Evolutionary conservation across 1,140 invertebrate species (phyloP), one percentile per base, ranked within the genome.

Genomic region (Maconellicoccus hirsutus): DNA sequence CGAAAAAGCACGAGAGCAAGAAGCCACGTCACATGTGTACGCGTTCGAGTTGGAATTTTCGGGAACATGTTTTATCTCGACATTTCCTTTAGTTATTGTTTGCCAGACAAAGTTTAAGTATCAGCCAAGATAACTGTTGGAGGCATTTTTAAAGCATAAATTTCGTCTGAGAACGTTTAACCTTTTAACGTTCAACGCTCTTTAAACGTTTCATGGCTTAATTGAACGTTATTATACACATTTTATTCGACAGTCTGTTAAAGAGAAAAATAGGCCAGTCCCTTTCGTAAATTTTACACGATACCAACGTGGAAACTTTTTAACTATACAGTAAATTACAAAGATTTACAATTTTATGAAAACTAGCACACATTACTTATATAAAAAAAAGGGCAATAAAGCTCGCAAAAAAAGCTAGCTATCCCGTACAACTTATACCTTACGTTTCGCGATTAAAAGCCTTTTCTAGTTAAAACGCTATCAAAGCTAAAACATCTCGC

Each of bases 311-410:
- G 42, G 42, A 19, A 52, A 52, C 42, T 52, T 52, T 52, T 16
- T 52, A 19, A 6, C n/a, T 52, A 52, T 52, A 16, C 42, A 19
- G 6, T 52, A 52, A 52, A 52, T 52, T 52, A 52, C 42, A 52
- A 52, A 52, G 42, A 52, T 52, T 52, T 52, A 52, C 42, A 52
- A 52, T 52, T 52, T 52, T 52, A 52, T 52, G 42, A 52, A 52
- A 52, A 52, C 42, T 52, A 33, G 29, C 29, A 33, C 29, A 16
- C 42, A 16, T 14, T 16, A 19, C n/a, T 52, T 52, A 52, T 2
- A 52, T 8, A 52, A 52, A 52, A 52, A 19, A 14, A 16, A 52
- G 12, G 42, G 42, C 42, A 52, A 52, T 52, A 52, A 52, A 52
- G 42, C n/a, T 6, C 42, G 10, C 42, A 14, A 19, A 52, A 52